Conservation (phyloP, 2,888 invertebrate genomes). For the Chorisops tibialis region DNA sequence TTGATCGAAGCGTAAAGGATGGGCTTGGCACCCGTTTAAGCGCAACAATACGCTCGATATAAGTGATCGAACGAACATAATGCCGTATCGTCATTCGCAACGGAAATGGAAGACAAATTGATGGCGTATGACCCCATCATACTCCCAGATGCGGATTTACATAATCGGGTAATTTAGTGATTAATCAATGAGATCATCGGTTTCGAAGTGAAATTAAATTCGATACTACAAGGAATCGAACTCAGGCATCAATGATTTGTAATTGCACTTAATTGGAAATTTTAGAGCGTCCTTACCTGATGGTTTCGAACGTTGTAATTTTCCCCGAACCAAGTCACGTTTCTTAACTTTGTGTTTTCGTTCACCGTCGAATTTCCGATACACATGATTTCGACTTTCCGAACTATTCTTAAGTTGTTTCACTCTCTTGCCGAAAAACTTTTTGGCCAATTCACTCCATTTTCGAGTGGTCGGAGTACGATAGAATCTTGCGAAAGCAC, state of each 20-base stretch:
- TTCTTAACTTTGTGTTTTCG: slow-evolving; percentile 36
- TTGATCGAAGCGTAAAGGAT: slow-evolving; percentile 13
- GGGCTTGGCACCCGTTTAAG: slow-evolving; percentile 7
- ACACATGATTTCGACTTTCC: slow-evolving; percentile 16
- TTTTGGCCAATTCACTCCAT: slow-evolving; percentile 28
- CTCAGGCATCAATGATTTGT: too few species aligned
- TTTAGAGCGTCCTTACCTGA: too few species aligned
- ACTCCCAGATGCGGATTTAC: too few species aligned
- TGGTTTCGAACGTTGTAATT: neutral
- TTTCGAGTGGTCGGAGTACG: slow-evolving; percentile 4
- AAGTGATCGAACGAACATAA: slow-evolving; percentile 15
- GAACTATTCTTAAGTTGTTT: slow-evolving; percentile 2
- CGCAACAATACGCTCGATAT: slow-evolving; percentile 14
- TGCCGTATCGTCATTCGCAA: neutral
- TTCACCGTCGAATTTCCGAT: slow-evolving; percentile 34
- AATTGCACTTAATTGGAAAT: too few species aligned
- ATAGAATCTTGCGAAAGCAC: slow-evolving; percentile 24
- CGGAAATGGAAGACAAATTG: slow-evolving; percentile 5
- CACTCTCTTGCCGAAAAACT: slow-evolving; percentile 14
- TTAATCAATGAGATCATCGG: too few species aligned
- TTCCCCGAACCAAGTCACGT: slow-evolving; percentile 33
- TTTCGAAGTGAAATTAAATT: too few species aligned
- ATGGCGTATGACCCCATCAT: neutral
- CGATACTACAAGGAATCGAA: too few species aligned
- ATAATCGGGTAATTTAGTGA: too few species aligned